Evolutionary conservation across 1,140 invertebrate genomes (phyloP).

Genomic region (Bombus fervidus): DNA sequence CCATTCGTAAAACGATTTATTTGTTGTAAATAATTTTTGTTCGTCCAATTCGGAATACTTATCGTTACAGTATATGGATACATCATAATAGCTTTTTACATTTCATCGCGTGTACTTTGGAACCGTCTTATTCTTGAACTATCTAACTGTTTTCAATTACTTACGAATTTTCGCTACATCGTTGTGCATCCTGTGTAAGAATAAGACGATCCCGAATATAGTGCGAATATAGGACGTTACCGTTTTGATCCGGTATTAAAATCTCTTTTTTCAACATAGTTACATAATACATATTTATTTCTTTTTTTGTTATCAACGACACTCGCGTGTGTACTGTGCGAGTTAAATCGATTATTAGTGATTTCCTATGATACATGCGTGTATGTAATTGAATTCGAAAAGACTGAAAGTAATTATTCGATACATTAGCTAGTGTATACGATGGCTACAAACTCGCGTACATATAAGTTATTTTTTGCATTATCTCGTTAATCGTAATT

Average conservation of each 20-base stretch:
- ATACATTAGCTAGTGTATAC: neutral
- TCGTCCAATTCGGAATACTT: conserved; percentile 62
- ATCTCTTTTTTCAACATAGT: neutral
- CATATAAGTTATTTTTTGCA: neutral
- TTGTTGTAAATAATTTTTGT: conserved; percentile 64
- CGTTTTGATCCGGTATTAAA: neutral
- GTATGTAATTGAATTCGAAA: conserved; percentile 6
- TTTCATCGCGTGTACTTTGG: conserved; percentile 2
- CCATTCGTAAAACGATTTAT: conserved; percentile 54
- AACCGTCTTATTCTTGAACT: conserved; percentile 23
- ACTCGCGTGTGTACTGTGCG: too few relatives aligned
- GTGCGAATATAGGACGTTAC: neutral
- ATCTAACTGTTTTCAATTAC: neutral
- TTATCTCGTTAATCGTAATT: neutral
- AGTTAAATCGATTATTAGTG: conserved; percentile 18
- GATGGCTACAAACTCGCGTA: neutral
- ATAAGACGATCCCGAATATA: conserved; percentile 24
- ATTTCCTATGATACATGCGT: conserved; percentile 21
- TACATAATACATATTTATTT: neutral
- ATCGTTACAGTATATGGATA: conserved; percentile 60
- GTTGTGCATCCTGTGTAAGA: neutral
- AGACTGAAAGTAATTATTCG: conserved; percentile 4
- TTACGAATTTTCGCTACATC: neutral
- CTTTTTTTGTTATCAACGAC: neutral
- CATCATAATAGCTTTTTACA: conserved; percentile 55